Percentiles rank a stretch among this genome's conserved stretches.
These are phyloP conservation scores for Periparus ater DNA, from an alignment of 2,797 vertebrate species.

Conservation along the genomic window DNA sequence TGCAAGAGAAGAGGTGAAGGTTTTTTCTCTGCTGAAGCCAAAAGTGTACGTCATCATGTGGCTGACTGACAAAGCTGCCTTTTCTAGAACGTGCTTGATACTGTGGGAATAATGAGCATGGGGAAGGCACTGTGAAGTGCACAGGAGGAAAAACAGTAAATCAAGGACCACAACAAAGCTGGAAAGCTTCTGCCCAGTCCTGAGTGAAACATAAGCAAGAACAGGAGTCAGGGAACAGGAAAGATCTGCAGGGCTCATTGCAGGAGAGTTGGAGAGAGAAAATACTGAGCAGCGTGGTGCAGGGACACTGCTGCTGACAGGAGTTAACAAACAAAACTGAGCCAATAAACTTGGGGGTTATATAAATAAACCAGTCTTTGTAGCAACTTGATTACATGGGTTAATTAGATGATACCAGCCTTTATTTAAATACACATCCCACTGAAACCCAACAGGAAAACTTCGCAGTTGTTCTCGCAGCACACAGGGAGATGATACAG, in stretches of 20 bases:
- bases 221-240: neutral
- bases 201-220: neutral
- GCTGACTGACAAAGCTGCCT: slow-evolving; percentile 27
- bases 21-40: slow-evolving; percentile 48
- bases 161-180: neutral
- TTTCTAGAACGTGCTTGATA: neutral
- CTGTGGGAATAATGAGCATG: neutral
- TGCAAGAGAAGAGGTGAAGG: slow-evolving; percentile 1
- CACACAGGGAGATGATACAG: neutral
- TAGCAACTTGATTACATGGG: neutral
- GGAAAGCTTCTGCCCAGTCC: neutral
- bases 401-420: neutral
- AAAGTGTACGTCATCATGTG: slow-evolving; percentile 8
- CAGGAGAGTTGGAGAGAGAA: neutral
- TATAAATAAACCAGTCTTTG: neutral
- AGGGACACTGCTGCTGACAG: neutral
- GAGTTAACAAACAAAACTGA: neutral
- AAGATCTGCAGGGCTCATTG: neutral
- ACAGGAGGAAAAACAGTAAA: neutral
- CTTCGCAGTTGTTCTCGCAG: fast-evolving
- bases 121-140: neutral
- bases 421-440: neutral
- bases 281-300: fast-evolving
- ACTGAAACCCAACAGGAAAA: neutral
- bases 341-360: neutral